Evolutionary conservation across 1,140 invertebrate species (phyloP), one percentile per base, ranked within the genome.

Genomic region (Varroa destructor): DNA sequence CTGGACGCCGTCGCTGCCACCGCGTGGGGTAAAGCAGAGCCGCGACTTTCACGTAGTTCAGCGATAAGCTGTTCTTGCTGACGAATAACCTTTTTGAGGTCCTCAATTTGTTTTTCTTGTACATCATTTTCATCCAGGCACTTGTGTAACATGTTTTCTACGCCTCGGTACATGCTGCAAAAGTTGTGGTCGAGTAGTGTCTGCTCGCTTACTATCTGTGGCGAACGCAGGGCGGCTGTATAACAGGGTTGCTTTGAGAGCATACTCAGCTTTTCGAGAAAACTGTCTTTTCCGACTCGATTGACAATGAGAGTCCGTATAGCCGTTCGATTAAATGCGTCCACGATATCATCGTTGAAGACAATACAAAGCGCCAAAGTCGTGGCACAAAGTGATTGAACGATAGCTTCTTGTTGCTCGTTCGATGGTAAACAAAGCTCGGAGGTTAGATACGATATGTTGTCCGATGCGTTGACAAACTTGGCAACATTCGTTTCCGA

Each of bases 121-220:
- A 25, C 55, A 55, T 71, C 71, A 1, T 43, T 54, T 54, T 71
- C 71, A 54, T 71, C 51, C 51, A 71, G 51, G 55, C 61, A 67
- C 37, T 71, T 71, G 8, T 71, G 46, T 54, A 55, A 14, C 71
- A 36, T 55, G 55, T 71, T 54, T 10, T 54, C 71, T 14, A n/a
- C 37, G 8, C 61, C 37, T 1, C 61, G 61, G 36, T 67, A 90
- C 10, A 96, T 80, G 77, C 86, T 86, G 77, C 91, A 95, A 82
- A 97, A 99, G 79, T 97, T 90, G 80, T 92, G 92, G 80, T 99
- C 96, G 71, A 98, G 84, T 42, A 96, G 81, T 5, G 90, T 81
- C 74, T 86, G 81, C 78, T 87, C 88, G 12, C 86, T 87, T 54
- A 85, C 83, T 3, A 91, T 84, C 79, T 97, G 91, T 1, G 95